Evolutionary conservation across 2,888 invertebrate species (phyloP).

Genomic region (Parelbella ahira): DNA sequence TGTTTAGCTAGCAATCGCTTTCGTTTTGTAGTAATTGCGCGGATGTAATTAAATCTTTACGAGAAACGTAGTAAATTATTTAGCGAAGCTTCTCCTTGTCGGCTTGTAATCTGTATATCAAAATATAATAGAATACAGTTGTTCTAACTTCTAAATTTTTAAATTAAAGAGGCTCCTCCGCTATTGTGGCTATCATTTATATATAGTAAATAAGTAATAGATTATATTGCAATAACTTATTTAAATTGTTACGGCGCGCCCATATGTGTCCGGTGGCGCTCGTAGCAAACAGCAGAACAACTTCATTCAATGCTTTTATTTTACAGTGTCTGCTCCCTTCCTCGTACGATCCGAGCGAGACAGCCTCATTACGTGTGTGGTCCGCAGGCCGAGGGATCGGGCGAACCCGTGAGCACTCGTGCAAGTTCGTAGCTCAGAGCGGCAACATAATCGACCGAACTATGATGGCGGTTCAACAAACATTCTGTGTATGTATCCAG

Average conservation of each 20-base stretch:
- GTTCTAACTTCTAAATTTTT: no score
- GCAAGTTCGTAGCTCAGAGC: slow-evolving; percentile 57
- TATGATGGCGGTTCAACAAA: slow-evolving; percentile 79
- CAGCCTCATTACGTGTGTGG: slow-evolving; percentile 68
- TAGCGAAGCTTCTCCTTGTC: no score
- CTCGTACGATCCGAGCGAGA: slow-evolving; percentile 56
- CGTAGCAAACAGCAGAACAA: slow-evolving; percentile 33
- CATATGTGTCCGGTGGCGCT: slow-evolving; percentile 41
- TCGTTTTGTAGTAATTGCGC: slow-evolving; percentile 62
- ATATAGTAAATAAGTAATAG: no score
- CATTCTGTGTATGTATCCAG: slow-evolving; percentile 62
- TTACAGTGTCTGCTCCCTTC: slow-evolving; percentile 56
- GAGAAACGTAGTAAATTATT: no score
- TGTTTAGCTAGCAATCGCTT: slow-evolving; percentile 66
- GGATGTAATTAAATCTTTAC: no score
- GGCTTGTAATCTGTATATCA: no score
- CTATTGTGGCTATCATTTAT: no score
- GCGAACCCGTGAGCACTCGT: slow-evolving; percentile 56
- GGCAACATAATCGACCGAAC: slow-evolving; percentile 74
- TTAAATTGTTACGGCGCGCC: no score
- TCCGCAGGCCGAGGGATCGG: slow-evolving; percentile 58
- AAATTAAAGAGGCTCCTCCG: no score
- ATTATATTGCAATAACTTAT: no score
- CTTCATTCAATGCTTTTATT: slow-evolving; percentile 75
- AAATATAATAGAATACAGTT: no score